Evolutionary conservation across 2,888 invertebrate genomes (phyloP).

Genomic region (Pyrochroa serraticornis): DNA sequence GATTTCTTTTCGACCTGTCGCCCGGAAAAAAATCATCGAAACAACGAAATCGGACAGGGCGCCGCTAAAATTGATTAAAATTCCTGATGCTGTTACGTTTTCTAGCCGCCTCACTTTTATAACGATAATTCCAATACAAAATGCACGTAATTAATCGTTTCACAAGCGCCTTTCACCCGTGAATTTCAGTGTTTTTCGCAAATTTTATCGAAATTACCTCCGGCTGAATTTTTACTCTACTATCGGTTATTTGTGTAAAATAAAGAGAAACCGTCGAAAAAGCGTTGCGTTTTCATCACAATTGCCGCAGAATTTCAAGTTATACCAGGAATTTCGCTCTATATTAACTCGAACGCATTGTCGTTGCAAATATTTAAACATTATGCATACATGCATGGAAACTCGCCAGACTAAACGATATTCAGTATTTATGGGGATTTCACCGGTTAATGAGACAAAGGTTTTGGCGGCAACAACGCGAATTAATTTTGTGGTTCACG

Average conservation of each 20-base stretch:
- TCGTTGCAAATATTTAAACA: slow-evolving; percentile 23
- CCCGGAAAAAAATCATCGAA: too few species aligned
- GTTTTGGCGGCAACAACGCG: slow-evolving; percentile 22
- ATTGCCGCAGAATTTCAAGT: slow-evolving; percentile 13
- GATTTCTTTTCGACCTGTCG: background rate
- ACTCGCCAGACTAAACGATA: slow-evolving; percentile 25
- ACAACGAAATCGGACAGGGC: too few species aligned
- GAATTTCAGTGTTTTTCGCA: too few species aligned
- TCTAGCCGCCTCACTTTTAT: too few species aligned
- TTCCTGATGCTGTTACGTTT: too few species aligned
- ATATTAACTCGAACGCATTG: slow-evolving; percentile 14
- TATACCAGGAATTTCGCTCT: slow-evolving; percentile 14
- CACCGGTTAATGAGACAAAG: slow-evolving; percentile 23
- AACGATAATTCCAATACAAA: too few species aligned
- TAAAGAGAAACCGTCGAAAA: too few species aligned
- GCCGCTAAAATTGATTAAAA: too few species aligned
- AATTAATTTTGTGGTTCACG: slow-evolving; percentile 14
- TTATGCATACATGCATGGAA: slow-evolving; percentile 24
- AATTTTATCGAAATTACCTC: too few species aligned
- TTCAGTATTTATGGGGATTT: slow-evolving; percentile 29
- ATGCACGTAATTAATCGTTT: too few species aligned
- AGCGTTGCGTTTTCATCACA: background rate
- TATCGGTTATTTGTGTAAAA: background rate
- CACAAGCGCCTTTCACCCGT: too few species aligned
- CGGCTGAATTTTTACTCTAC: slow-evolving; percentile 1